These are phyloP conservation scores for Scomberomorus guttatus DNA, from an alignment of 2,797 vertebrate species.

Conservation along the genomic window DNA sequence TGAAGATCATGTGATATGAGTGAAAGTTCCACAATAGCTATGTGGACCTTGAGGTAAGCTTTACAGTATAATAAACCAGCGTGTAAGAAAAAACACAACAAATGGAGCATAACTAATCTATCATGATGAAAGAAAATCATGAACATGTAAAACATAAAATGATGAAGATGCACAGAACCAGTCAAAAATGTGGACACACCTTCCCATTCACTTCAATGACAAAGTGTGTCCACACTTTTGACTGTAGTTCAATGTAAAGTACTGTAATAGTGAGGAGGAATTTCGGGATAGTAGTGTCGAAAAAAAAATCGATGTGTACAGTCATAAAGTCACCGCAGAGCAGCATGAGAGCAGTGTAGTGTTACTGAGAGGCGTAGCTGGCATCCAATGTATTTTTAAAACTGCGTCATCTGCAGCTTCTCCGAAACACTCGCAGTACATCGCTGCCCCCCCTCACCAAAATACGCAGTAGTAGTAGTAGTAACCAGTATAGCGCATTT, in stretches of 20 bases:
- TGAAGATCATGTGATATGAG: too few species aligned
- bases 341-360: neutral
- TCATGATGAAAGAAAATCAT: neutral
- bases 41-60: too few species aligned
- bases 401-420: conserved; percentile 70
- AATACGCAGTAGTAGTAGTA: neutral
- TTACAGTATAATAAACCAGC: too few species aligned
- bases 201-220: too few species aligned
- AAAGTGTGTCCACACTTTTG: too few species aligned
- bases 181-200: too few species aligned
- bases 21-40: too few species aligned
- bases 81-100: too few species aligned
- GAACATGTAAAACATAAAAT: neutral
- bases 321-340: neutral
- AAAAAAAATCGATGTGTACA: accelerated
- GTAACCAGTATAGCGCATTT: conserved; percentile 6
- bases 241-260: too few species aligned
- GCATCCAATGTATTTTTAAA: conserved; percentile 44
- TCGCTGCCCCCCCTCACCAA: neutral
- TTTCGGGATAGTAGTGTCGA: neutral
- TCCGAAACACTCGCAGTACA: neutral
- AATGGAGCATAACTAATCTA: neutral
- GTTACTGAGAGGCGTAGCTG: neutral
- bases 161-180: too few species aligned
- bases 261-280: neutral